Conservation (phyloP, 2,113 vertebrate species). For the Sebastes schlegelii region DNA sequence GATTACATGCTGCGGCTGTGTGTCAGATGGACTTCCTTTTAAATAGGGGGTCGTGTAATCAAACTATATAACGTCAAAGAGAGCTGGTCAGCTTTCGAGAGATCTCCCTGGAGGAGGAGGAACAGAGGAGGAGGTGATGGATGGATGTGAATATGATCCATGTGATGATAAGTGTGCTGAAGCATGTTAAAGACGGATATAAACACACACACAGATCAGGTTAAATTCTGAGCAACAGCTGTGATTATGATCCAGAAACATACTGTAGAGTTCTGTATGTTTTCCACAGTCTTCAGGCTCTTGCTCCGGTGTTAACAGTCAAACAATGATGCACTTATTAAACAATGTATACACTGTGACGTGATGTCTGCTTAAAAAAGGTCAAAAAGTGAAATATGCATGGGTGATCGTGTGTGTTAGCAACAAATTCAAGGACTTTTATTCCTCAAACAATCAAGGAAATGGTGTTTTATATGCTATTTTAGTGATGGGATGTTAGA, state of each 20-base stretch:
- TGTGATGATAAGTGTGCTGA: slow-evolving; percentile 44
- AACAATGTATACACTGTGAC: not conserved
- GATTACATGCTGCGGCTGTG: slow-evolving; percentile 40
- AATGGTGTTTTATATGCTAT: not conserved
- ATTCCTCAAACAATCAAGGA: not conserved
- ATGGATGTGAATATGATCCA: slow-evolving; percentile 57
- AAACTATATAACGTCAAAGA: slow-evolving; percentile 30
- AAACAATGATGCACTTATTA: not conserved
- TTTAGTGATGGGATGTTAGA: not conserved
- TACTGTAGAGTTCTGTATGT: not conserved
- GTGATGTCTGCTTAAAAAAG: not conserved
- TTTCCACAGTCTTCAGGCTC: not conserved
- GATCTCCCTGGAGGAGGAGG: slow-evolving; percentile 29
- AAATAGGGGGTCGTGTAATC: slow-evolving; percentile 34
- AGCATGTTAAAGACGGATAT: not conserved
- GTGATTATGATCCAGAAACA: not conserved
- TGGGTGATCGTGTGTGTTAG: not conserved
- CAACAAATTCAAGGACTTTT: not conserved
- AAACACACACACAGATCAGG: not conserved
- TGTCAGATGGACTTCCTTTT: slow-evolving; percentile 57
- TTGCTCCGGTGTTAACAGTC: not conserved
- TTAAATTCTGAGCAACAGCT: not conserved
- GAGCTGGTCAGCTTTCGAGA: not conserved
- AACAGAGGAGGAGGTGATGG: slow-evolving; percentile 16
- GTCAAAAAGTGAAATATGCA: not conserved